Evolutionary conservation across 2,888 invertebrate species (phyloP).

Genomic region (Phalangium opilio): DNA sequence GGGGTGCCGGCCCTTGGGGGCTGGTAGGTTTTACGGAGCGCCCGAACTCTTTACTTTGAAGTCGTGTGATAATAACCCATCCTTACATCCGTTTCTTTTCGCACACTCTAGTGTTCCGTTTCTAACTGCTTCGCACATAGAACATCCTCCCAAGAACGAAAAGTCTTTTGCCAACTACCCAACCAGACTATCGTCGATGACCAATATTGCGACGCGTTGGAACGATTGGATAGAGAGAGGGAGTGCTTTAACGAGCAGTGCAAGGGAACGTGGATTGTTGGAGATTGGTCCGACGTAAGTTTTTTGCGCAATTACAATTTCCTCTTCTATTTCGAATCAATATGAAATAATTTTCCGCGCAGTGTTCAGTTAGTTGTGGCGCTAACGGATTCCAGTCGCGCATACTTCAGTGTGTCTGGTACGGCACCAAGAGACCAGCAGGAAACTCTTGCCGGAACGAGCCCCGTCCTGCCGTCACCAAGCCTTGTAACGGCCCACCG

Average conservation of each 20-base stretch:
- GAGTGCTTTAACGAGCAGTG: conserved; percentile 72
- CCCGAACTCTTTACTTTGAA: no score
- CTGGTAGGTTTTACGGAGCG: conserved; percentile 22
- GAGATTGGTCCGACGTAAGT: conserved; percentile 80
- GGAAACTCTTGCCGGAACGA: conserved; percentile 68
- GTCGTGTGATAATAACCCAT: neutral
- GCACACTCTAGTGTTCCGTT: conserved; percentile 42
- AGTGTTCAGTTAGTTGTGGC: conserved; percentile 67
- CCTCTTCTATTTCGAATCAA: neutral
- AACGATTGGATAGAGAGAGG: conserved; percentile 56
- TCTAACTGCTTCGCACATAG: conserved; percentile 59
- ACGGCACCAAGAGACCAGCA: conserved; percentile 61
- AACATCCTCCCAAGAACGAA: conserved; percentile 57
- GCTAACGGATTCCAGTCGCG: conserved; percentile 71
- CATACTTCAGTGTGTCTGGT: conserved; percentile 84
- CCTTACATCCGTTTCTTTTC: neutral
- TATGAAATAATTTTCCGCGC: conserved; percentile 8
- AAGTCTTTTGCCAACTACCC: conserved; percentile 41
- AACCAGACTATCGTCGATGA: conserved; percentile 39
- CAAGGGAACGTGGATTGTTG: conserved; percentile 74
- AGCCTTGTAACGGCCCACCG: conserved; percentile 53
- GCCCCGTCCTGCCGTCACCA: conserved; percentile 57
- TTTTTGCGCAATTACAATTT: neutral
- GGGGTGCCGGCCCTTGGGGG: conserved; percentile 54
- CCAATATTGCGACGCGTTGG: conserved; percentile 50